Evolutionary conservation across 2,888 invertebrate species (phyloP).

Genomic region (Orthosia gothica): DNA sequence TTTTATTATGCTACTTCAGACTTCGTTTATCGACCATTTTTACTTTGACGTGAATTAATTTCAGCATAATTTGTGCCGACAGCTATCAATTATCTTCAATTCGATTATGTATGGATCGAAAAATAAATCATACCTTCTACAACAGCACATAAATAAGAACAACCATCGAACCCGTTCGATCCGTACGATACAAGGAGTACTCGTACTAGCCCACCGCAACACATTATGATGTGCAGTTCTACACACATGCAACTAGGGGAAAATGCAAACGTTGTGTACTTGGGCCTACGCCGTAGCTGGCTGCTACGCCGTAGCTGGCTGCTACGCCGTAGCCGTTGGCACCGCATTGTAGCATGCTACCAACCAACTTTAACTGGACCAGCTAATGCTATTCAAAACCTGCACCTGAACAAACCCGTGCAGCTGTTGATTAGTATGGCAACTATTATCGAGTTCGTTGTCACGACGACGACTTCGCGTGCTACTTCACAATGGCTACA

Average conservation of each 20-base stretch:
- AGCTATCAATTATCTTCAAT: slow-evolving; percentile 1
- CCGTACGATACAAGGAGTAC: not conserved
- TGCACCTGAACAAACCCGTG: not conserved
- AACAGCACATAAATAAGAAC: too few species aligned
- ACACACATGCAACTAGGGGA: too few species aligned
- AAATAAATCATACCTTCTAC: too few species aligned
- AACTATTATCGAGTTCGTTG: not conserved
- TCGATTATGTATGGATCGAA: not conserved
- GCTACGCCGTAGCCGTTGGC: not conserved
- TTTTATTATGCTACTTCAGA: slow-evolving; percentile 5
- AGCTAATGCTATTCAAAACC: not conserved
- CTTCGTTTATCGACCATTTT: not conserved
- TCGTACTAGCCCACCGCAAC: too few species aligned
- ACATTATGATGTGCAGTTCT: too few species aligned
- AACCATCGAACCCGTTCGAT: too few species aligned
- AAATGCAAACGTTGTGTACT: too few species aligned
- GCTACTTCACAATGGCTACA: slow-evolving; percentile 6
- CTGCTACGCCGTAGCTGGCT: too few species aligned
- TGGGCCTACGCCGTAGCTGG: not conserved
- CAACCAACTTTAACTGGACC: too few species aligned
- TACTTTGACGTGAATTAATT: slow-evolving; percentile 3
- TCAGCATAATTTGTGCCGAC: not conserved
- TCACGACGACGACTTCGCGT: not conserved
- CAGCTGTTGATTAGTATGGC: not conserved
- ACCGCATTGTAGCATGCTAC: not conserved